phyloP scores from a whole-genome alignment of 2,113 vertebrate genomes.

The Gorsachius goisagi region DNA sequence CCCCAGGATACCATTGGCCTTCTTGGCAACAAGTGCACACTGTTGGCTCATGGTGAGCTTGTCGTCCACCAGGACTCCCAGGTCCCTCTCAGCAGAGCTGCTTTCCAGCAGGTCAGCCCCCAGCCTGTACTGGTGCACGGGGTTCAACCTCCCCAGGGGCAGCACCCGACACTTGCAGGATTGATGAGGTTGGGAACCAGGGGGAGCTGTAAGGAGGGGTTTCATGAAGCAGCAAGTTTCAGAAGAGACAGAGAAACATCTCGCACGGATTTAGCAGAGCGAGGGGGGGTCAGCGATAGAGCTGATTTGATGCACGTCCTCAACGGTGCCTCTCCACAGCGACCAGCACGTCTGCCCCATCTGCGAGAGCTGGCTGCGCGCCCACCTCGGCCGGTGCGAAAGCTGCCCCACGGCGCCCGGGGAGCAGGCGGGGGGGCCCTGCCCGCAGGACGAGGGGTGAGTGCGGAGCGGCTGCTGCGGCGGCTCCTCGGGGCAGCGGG shows the following conservation, averaged over 20 bases:
- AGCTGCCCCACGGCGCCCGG: accelerated
- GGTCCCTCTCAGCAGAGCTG: no score
- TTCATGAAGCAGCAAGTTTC: neutral
- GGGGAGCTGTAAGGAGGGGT: neutral
- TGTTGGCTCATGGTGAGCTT: no score
- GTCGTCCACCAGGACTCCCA: no score
- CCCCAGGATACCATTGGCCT: no score
- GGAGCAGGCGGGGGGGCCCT: neutral
- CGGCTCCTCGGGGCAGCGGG: neutral
- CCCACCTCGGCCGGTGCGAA: neutral
- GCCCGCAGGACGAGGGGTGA: neutral
- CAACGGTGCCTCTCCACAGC: neutral
- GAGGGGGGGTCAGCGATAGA: neutral
- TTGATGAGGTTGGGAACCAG: neutral
- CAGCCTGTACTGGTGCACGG: no score
- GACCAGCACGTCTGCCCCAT: neutral
- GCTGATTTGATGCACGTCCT: accelerated
- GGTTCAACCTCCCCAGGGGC: no score
- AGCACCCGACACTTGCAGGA: neutral
- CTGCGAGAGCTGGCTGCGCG: slow-evolving; percentile 4
- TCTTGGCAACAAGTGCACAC: no score
- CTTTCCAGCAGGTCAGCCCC: no score
- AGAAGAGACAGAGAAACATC: neutral
- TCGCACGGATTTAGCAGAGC: accelerated
- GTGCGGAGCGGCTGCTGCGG: neutral